These are phyloP conservation scores for Tiliacea aurago DNA, from an alignment of 2,888 invertebrate genomes.

Conservation along the genomic window DNA sequence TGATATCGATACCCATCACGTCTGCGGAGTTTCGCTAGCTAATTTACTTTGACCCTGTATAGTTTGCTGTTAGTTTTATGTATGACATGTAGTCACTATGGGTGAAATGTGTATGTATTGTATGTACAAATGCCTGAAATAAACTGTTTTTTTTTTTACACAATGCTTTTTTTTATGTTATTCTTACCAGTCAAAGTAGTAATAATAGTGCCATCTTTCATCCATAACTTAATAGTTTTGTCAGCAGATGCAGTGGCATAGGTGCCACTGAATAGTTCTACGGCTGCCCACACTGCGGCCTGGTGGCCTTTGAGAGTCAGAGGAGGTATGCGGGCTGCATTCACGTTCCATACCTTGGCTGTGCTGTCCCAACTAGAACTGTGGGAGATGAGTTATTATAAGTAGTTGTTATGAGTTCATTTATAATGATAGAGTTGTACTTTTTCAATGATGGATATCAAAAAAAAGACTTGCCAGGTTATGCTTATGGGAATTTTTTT, in stretches of 20 bases:
- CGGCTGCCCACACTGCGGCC: constrained; percentile 96
- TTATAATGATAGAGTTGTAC: neutral
- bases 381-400: constrained; percentile 70
- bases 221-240: constrained; percentile 96
- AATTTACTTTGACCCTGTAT: too few relatives aligned
- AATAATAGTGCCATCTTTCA: constrained; percentile 92
- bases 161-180: neutral
- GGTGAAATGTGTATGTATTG: too few relatives aligned
- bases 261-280: constrained; percentile 89
- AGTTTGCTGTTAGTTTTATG: neutral
- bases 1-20: too few relatives aligned
- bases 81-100: too few relatives aligned
- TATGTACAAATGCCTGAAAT: too few relatives aligned
- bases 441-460: too few relatives aligned
- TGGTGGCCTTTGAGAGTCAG: constrained; percentile 93
- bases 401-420: neutral
- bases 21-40: too few relatives aligned
- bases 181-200: constrained; percentile 92
- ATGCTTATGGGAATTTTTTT: too few relatives aligned
- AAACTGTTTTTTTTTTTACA: too few relatives aligned
- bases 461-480: too few relatives aligned
- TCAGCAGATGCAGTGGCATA: constrained; percentile 98
- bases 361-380: constrained; percentile 98
- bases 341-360: constrained; percentile 95
- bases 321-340: constrained; percentile 86